These are phyloP conservation scores for Nylanderia fulva DNA, from an alignment of 1,140 invertebrate genomes.

Conservation along the genomic window DNA sequence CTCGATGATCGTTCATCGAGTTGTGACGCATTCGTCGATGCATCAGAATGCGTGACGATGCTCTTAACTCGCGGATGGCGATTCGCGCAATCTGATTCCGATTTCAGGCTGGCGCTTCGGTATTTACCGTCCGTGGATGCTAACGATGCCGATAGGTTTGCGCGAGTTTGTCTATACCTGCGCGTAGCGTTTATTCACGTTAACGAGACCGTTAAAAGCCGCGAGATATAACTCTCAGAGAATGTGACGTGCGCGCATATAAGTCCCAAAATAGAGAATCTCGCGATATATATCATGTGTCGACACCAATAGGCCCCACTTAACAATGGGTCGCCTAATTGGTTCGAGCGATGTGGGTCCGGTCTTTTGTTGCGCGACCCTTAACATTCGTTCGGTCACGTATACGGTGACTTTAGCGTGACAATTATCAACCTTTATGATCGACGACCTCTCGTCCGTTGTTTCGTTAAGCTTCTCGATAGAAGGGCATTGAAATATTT, in stretches of 20 bases:
- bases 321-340: conserved; percentile 81
- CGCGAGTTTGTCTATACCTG: conserved; percentile 24
- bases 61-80: conserved; percentile 47
- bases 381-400: conserved; percentile 57
- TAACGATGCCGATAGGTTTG: conserved; percentile 60
- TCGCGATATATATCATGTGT: conserved; percentile 55
- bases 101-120: conserved; percentile 58
- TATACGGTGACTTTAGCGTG: conserved; percentile 59
- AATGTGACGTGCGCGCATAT: conserved; percentile 9
- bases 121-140: conserved; percentile 51
- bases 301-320: conserved; percentile 73
- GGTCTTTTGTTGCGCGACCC: conserved; percentile 70
- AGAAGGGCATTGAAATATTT: not conserved
- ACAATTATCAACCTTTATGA: conserved; percentile 45
- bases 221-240: conserved; percentile 21
- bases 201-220: conserved; percentile 61
- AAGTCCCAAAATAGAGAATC: conserved; percentile 41
- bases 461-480: not conserved
- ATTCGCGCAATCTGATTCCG: conserved; percentile 57
- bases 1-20: not conserved
- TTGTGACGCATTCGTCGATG: not conserved
- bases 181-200: conserved; percentile 51
- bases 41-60: conserved; percentile 4
- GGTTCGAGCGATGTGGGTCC: conserved; percentile 64
- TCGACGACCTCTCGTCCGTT: not conserved